Evolutionary conservation across 2,113 vertebrate species (phyloP).

Genomic region (Trichomycterus rosablanca): DNA sequence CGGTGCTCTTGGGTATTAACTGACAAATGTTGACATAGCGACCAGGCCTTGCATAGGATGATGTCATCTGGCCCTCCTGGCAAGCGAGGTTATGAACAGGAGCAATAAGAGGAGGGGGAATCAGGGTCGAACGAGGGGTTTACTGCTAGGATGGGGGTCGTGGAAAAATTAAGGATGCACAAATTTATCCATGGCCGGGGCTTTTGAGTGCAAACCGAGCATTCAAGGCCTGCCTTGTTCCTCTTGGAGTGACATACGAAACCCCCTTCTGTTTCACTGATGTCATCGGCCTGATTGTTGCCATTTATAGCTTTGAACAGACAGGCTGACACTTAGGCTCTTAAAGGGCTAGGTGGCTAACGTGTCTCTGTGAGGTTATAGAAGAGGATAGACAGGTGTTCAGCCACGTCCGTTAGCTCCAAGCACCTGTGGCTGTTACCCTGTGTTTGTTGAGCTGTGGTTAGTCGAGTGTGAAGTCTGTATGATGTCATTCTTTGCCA

Average conservation of each 20-base stretch:
- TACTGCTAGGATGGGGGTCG: conserved; percentile 23
- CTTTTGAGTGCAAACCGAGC: conserved; percentile 30
- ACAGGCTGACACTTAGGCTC: conserved; percentile 53
- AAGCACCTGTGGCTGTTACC: conserved; percentile 25
- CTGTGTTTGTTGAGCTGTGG: conserved; percentile 26
- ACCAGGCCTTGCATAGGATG: conserved; percentile 27
- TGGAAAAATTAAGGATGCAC: conserved; percentile 23
- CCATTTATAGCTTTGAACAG: conserved; percentile 71
- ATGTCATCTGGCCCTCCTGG: conserved; percentile 18
- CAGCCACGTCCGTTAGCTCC: conserved; percentile 24
- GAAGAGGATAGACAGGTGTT: conserved; percentile 37
- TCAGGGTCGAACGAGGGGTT: conserved; percentile 3
- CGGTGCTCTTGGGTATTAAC: conserved; percentile 10
- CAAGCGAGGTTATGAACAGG: conserved; percentile 8
- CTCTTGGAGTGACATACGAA: conserved; percentile 36
- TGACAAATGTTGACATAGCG: conserved; percentile 39
- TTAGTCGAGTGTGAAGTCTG: conserved; percentile 17
- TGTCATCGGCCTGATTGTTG: conserved; percentile 66
- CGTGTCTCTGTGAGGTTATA: conserved; percentile 16
- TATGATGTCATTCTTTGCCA: conserved; percentile 36
- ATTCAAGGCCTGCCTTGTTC: conserved; percentile 20
- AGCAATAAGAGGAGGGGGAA: not conserved
- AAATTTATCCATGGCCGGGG: conserved; percentile 20
- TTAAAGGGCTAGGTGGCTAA: conserved; percentile 60
- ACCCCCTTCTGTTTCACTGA: conserved; percentile 51